phyloP scores from a whole-genome alignment of 2,797 vertebrate species.

The Triplophysa yarkandensis region DNA sequence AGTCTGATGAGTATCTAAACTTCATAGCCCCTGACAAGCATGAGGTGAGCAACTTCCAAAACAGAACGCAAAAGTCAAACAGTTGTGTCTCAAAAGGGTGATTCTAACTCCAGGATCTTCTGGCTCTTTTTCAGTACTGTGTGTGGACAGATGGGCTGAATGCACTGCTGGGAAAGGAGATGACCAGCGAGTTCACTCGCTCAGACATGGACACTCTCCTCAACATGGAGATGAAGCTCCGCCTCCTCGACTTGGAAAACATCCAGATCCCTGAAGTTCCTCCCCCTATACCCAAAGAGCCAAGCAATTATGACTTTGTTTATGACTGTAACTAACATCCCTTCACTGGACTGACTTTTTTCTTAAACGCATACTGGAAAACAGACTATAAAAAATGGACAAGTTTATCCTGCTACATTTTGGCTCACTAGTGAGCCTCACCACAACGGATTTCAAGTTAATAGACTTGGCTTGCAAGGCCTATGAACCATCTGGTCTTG shows the following conservation, averaged over 20 bases:
- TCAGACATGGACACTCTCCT: constrained; percentile 97
- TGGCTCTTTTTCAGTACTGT: constrained; percentile 82
- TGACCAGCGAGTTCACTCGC: constrained; percentile 95
- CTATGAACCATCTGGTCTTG: constrained; percentile 37
- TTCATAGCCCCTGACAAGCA: constrained; percentile 98
- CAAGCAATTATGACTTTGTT: constrained; percentile 99
- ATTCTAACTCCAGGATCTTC: constrained; percentile 13
- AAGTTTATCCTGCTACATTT: constrained; percentile 60
- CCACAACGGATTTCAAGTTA: constrained; percentile 61
- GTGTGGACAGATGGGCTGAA: constrained; percentile 98
- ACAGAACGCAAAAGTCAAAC: not conserved
- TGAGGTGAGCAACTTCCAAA: constrained; percentile 80
- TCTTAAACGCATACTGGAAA: constrained; percentile 79
- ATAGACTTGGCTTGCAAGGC: constrained; percentile 51
- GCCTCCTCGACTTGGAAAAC: constrained; percentile 97
- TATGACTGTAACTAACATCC: constrained; percentile 96
- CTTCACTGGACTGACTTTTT: constrained; percentile 69
- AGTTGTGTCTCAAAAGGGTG: not conserved
- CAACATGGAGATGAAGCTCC: constrained; percentile 99
- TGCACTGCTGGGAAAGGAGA: constrained; percentile 95
- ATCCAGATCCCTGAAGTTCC: constrained; percentile 98
- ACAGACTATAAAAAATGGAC: constrained; percentile 65
- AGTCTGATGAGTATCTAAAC: constrained; percentile 97
- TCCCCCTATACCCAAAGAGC: constrained; percentile 98
- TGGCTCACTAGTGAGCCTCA: constrained; percentile 54